phyloP scores from a whole-genome alignment of 2,888 invertebrate genomes.

The Lymantria monacha region DNA sequence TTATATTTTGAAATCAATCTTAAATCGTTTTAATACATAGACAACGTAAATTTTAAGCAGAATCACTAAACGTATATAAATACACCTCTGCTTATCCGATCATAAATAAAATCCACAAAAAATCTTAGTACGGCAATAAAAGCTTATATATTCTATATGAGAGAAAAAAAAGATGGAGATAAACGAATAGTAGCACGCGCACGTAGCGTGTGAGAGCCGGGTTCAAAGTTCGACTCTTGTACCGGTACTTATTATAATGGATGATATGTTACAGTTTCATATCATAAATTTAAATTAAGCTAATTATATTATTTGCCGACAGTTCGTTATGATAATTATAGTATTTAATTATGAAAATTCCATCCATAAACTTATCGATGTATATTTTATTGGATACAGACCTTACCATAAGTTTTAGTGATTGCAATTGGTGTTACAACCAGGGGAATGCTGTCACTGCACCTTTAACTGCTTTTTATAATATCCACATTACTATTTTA shows the following conservation, averaged over 20 bases:
- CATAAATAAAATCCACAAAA: too few relatives aligned
- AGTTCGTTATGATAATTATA: neutral
- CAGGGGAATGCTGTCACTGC: too few relatives aligned
- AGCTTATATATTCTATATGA: neutral
- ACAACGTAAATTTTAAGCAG: too few relatives aligned
- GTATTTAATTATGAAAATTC: neutral
- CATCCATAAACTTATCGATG: neutral
- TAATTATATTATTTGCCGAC: neutral
- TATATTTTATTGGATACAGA: neutral
- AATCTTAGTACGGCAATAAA: too few relatives aligned
- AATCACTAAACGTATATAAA: too few relatives aligned
- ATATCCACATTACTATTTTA: too few relatives aligned
- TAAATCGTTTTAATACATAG: too few relatives aligned
- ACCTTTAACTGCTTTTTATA: too few relatives aligned
- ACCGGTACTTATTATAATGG: constrained; percentile 1
- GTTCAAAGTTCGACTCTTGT: constrained; percentile 25
- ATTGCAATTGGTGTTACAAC: too few relatives aligned
- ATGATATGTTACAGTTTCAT: constrained; percentile 13
- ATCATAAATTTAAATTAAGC: constrained; percentile 4
- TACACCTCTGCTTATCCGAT: too few relatives aligned
- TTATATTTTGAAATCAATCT: too few relatives aligned
- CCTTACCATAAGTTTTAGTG: too few relatives aligned
- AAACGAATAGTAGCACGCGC: constrained; percentile 9
- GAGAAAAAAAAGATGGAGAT: neutral
- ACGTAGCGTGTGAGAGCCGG: constrained; percentile 6